These are phyloP conservation scores for Diadegma fenestrale DNA, from an alignment of 2,888 invertebrate species.

Conservation along the genomic window DNA sequence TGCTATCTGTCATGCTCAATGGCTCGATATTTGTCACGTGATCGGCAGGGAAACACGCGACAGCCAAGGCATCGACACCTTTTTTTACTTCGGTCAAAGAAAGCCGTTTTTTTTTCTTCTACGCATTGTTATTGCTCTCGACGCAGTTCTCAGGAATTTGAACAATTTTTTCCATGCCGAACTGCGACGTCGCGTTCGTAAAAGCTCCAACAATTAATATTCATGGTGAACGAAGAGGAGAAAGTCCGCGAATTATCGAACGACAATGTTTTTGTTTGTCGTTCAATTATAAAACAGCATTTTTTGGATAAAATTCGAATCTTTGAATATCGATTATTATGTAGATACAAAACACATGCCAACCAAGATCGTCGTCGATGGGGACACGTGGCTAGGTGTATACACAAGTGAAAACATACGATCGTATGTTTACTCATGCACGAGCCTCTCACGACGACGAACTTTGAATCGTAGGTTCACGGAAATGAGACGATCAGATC, in stretches of 20 bases:
- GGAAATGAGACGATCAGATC: not conserved
- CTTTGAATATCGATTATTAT: not conserved
- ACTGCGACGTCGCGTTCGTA: too few species aligned
- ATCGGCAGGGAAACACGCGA: not conserved
- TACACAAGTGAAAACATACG: not conserved
- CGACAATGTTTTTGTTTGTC: too few species aligned
- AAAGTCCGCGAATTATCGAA: too few species aligned
- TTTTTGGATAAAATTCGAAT: not conserved
- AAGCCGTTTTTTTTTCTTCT: not conserved
- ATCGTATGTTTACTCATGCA: not conserved
- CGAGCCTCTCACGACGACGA: conserved; percentile 2
- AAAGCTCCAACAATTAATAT: too few species aligned
- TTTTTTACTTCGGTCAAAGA: not conserved
- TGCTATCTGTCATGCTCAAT: conserved; percentile 8
- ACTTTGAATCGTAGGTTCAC: conserved; percentile 7
- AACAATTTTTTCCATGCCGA: not conserved
- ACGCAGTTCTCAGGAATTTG: not conserved
- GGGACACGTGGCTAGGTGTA: not conserved
- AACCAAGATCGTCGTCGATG: not conserved
- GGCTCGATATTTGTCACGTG: conserved; percentile 1
- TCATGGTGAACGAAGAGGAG: too few species aligned
- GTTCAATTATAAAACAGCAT: not conserved
- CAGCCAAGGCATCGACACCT: not conserved
- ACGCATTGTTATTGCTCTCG: not conserved
- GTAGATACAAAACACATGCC: not conserved